Evolutionary conservation across 2,888 invertebrate genomes (phyloP), one percentile per base, ranked within the genome.

Genomic region (Eupithecia vulgata): DNA sequence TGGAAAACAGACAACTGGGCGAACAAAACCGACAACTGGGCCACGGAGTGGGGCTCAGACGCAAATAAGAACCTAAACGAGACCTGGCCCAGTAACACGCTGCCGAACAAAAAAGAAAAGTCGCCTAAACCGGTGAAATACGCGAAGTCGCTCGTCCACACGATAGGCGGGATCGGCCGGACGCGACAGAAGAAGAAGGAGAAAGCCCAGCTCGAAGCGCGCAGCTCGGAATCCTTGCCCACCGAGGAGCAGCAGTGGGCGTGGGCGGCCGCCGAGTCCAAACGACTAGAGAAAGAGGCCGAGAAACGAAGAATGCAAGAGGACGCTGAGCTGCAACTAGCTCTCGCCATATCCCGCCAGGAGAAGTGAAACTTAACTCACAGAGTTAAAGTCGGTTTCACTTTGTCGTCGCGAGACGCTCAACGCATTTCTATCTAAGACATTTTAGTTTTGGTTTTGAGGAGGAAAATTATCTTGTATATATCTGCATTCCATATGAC

Each of bases 201-300:
- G 1, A 86, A 89, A 78, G 81, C 81, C 1, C 73, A 72, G 78
- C 81, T 81, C 1, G 87, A 90, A 79, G 82, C 87, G 12, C 82
- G 87, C 30, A 85, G 87, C n/a, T 73, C 82, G 3, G 90, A 87
- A 78, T 71, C 81, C 15, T 70, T 92, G 80, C 91, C 95, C 0
- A 92, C 94, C 0, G 97, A 97, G 86, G 96, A 96, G 82, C 95
- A 96, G 86, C 97, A 97, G 89, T 89, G 96, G 86, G 96, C 96
- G 25, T 97, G 97, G 97, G 97, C 97, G 5, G 96, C 96, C 17
- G 94, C 95, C 40, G 96, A 97, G 86, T 97, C 97, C 80, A 88
- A 95, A 73, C 91, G 95, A 42, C 88, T 96, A 57, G 96, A 97
- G 85, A 95, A 95, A 75, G 95, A 96, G 80, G 93, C 96, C 21